phyloP scores from a whole-genome alignment of 2,888 invertebrate species.

The Hemistola chrysoprasaria region DNA sequence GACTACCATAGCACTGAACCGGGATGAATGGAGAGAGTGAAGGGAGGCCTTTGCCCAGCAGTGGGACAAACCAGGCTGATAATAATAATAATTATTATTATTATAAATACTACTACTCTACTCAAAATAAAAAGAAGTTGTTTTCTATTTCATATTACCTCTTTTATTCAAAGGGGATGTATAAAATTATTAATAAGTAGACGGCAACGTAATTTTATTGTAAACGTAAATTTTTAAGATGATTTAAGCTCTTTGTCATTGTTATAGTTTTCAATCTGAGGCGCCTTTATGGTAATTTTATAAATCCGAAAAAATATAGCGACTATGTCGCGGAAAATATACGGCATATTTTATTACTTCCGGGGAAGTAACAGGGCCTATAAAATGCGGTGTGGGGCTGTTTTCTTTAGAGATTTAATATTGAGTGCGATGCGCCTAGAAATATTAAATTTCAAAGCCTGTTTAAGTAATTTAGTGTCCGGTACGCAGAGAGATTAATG shows the following conservation, averaged over 20 bases:
- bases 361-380: conserved; percentile 13
- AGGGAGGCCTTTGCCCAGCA: too few species aligned
- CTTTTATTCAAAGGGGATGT: too few species aligned
- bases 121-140: too few species aligned
- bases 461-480: conserved; percentile 15
- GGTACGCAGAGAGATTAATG: conserved; percentile 16
- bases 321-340: conserved; percentile 16
- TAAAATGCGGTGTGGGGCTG: conserved; percentile 12
- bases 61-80: too few species aligned
- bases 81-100: too few species aligned
- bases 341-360: conserved; percentile 18
- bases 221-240: too few species aligned
- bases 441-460: conserved; percentile 17
- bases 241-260: background rate
- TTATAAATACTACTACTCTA: too few species aligned
- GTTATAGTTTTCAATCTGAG: conserved; percentile 15
- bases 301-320: conserved; percentile 19
- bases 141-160: too few species aligned
- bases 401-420: conserved; percentile 19
- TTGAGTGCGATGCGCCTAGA: conserved; percentile 12
- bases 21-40: too few species aligned
- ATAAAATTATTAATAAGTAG: too few species aligned
- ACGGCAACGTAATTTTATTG: too few species aligned
- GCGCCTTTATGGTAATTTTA: conserved; percentile 13
- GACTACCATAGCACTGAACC: too few species aligned